phyloP scores from a whole-genome alignment of 2,888 invertebrate species.

The Rhamphomyia laevipes region DNA sequence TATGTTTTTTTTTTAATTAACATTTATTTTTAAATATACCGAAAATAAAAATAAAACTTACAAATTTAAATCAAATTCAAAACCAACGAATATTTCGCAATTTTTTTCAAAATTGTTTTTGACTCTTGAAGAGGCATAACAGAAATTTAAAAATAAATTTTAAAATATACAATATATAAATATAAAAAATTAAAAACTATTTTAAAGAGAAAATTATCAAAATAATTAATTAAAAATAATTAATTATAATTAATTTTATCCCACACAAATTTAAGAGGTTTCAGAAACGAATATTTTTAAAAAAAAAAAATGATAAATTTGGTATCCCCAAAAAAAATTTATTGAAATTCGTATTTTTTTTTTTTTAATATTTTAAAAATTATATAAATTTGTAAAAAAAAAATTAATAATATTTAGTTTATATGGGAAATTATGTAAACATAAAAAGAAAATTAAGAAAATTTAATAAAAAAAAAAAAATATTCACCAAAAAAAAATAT shows the following conservation, averaged over 20 bases:
- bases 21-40: no score
- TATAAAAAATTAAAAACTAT: not conserved
- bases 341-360: no score
- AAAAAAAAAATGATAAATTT: no score
- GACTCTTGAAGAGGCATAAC: not conserved
- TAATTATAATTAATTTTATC: not conserved
- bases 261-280: slow-evolving; percentile 9
- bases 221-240: not conserved
- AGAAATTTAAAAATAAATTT: not conserved
- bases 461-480: slow-evolving; percentile 5
- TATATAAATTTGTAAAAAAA: no score
- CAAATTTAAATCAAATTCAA: no score
- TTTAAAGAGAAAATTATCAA: slow-evolving; percentile 1
- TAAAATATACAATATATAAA: slow-evolving; percentile 1
- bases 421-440: slow-evolving; percentile 9
- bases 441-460: slow-evolving; percentile 8
- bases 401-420: slow-evolving; percentile 11
- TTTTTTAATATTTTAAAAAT: no score
- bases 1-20: no score
- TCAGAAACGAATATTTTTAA: slow-evolving; percentile 11
- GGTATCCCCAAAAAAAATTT: no score
- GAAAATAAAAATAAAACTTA: no score
- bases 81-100: no score
- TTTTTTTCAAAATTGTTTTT: no score
- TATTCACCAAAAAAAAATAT: slow-evolving; percentile 4